Evolutionary conservation across 2,113 vertebrate species (phyloP).

Genomic region (Cairina moschata): DNA sequence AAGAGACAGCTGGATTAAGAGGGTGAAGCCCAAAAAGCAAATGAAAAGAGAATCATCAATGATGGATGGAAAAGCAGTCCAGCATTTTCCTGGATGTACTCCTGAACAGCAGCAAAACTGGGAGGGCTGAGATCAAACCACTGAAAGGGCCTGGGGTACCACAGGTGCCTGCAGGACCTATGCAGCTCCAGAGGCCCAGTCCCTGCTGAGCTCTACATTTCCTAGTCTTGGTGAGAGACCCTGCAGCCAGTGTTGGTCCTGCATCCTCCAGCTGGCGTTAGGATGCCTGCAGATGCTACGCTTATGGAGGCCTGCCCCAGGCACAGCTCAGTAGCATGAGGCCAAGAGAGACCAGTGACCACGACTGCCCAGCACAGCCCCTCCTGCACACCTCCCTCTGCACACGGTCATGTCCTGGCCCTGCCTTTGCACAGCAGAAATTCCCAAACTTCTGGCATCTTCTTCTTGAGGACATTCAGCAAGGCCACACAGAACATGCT

Average conservation of each 20-base stretch:
- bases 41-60: slow-evolving; percentile 55
- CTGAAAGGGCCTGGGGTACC: not conserved
- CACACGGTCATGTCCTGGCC: not conserved
- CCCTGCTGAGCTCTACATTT: not conserved
- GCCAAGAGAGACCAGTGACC: not conserved
- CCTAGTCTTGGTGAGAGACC: not conserved
- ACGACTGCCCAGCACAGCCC: not conserved
- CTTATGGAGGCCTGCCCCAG: not conserved
- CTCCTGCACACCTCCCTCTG: too few relatives aligned
- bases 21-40: slow-evolving; percentile 51
- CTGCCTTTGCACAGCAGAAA: not conserved
- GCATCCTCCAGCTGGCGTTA: accelerated
- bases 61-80: slow-evolving; percentile 49
- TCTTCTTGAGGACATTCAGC: not conserved
- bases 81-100: not conserved
- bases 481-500: not conserved
- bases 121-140: not conserved
- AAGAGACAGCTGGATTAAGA: slow-evolving; percentile 64
- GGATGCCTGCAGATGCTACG: not conserved
- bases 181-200: not conserved
- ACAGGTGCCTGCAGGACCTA: not conserved
- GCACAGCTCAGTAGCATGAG: not conserved
- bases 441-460: not conserved
- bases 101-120: not conserved
- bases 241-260: not conserved